Conservation (phyloP, 2,888 invertebrate species). For the Trypoxylon attenuatum region DNA sequence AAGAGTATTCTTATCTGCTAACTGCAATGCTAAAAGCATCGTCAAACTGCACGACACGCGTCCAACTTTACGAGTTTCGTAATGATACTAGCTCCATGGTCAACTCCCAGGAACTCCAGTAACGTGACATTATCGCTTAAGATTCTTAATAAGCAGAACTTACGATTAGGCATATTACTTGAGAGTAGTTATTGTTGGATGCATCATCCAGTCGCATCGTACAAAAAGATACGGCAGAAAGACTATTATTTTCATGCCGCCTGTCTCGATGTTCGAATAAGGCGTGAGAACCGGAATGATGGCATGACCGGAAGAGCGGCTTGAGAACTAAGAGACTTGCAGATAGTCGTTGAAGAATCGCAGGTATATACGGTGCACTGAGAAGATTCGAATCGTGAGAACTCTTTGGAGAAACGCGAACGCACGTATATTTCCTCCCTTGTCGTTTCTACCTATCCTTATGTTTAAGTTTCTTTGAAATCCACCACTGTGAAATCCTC, state of each 20-base stretch:
- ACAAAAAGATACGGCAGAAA: conserved; percentile 17
- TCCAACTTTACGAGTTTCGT: neutral
- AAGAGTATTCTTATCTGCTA: neutral
- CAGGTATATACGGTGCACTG: conserved; percentile 42
- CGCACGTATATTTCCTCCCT: neutral
- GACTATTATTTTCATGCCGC: conserved; percentile 42
- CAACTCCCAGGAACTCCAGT: neutral
- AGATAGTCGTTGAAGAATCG: conserved; percentile 52
- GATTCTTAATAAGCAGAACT: neutral
- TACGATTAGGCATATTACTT: too few species aligned
- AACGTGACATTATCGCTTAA: too few species aligned
- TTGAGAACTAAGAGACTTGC: conserved; percentile 53
- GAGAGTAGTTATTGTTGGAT: conserved; percentile 13
- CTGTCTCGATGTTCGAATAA: conserved; percentile 51
- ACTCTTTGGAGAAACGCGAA: conserved; percentile 46
- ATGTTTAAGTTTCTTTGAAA: conserved; percentile 27
- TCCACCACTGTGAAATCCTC: too few species aligned
- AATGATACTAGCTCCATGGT: too few species aligned
- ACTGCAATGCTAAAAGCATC: neutral
- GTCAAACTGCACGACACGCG: neutral
- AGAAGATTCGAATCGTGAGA: conserved; percentile 58
- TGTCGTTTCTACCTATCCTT: conserved; percentile 21
- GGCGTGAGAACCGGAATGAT: conserved; percentile 60
- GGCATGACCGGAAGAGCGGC: conserved; percentile 60
- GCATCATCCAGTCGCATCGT: neutral